phyloP scores from a whole-genome alignment of 2,888 invertebrate species.

The Gnatocerus cornutus region DNA sequence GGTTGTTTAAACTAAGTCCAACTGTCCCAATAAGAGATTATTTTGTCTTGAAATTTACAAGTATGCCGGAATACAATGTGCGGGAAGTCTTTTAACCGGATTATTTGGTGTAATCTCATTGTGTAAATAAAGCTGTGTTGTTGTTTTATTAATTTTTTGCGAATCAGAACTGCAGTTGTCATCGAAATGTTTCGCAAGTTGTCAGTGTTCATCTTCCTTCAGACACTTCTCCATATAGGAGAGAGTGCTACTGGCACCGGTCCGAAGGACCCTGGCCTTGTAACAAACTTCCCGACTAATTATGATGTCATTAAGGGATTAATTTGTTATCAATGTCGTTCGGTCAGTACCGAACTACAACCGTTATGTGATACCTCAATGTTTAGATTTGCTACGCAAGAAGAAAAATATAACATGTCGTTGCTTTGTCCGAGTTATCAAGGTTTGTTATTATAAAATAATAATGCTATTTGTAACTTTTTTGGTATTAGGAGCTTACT shows the following conservation, averaged over 20 bases:
- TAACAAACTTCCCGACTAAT: conserved; percentile 38
- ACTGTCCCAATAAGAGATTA: conserved; percentile 73
- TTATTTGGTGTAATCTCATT: conserved; percentile 9
- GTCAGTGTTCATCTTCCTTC: neutral
- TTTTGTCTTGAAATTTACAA: conserved; percentile 78
- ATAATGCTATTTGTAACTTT: neutral
- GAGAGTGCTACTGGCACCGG: neutral
- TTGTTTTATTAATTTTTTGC: neutral
- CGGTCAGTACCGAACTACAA: conserved; percentile 46
- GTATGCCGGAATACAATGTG: conserved; percentile 74
- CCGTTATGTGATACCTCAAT: conserved; percentile 53
- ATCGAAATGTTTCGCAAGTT: neutral
- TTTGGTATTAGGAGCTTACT: conserved; percentile 45
- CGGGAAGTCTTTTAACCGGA: conserved; percentile 18
- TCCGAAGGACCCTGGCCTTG: conserved; percentile 22
- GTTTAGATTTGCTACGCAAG: conserved; percentile 50
- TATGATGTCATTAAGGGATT: conserved; percentile 40
- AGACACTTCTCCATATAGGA: neutral
- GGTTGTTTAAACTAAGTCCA: conserved; percentile 77
- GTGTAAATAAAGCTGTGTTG: conserved; percentile 15
- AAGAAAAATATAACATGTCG: conserved; percentile 50
- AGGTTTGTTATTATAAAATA: conserved; percentile 22
- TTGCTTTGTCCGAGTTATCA: conserved; percentile 54
- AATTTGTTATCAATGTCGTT: conserved; percentile 56
- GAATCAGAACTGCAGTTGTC: too few species aligned